Evolutionary conservation across 1,140 invertebrate genomes (phyloP), one percentile per base, ranked within the genome.

Genomic region (Eueides isabella): DNA sequence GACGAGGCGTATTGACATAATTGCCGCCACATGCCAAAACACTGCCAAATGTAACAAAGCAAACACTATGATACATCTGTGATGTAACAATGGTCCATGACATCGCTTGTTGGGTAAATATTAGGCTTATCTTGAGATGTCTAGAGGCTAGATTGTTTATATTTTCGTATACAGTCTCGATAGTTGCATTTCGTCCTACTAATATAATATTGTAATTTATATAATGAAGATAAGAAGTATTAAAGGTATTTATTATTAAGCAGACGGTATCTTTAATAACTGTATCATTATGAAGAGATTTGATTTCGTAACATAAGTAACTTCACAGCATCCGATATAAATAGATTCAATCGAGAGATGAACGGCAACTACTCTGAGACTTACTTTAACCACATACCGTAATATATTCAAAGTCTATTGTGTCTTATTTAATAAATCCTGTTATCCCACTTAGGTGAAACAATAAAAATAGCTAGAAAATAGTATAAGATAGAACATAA

Each of bases 21-120:
- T 71, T 76, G 71, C 67, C 19, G 67, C 28, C 55, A 67, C 70
- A 74, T 75, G 76, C 76, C 76, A 72, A 78, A 76, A 76, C 77
- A 79, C 33, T 31, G 66, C 74, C 71, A 65, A 73, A 73, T 76
- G 61, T 65, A 67, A 29, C 67, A 75, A 35, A 72, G 74, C 70
- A 78, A 77, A 78, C 76, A 75, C 69, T 68, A 44, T 67, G 55
- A 70, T 19, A 44, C 41, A 61, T 9, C 23, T 75, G 29, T 71
- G 72, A 70, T 29, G 62, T 63, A 68, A 74, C 64, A 75, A 74
- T 74, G 61, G 41, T 62, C 33, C 38, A 71, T 75, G 68, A 75
- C 64, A 61, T 38, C 74, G 35, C 31, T 23, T 62, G 61, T 65
- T 74, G 66, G 16, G n/a, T 69, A 74, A 73, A 72, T 44, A 66